phyloP scores from a whole-genome alignment of 2,797 vertebrate species.

The Anas acuta region DNA sequence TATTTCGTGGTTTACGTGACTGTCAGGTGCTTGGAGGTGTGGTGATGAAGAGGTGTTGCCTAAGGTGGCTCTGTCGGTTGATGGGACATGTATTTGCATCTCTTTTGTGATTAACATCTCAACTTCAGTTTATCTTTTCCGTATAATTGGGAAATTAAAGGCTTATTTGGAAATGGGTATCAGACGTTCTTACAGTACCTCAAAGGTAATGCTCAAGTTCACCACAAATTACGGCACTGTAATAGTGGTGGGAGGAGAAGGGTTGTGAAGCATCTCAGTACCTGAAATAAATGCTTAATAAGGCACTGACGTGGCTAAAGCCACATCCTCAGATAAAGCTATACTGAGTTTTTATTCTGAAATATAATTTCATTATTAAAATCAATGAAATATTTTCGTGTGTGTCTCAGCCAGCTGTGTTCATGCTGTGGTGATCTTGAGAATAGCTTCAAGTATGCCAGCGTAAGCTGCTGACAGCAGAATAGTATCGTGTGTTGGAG shows the following conservation, averaged over 20 bases:
- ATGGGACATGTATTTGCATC: not conserved
- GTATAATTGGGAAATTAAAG: not conserved
- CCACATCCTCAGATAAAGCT: not conserved
- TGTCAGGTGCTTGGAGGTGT: not conserved
- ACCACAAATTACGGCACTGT: not conserved
- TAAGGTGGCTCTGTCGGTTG: not conserved
- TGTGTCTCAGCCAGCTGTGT: not conserved
- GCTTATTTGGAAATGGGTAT: not conserved
- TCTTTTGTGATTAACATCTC: not conserved
- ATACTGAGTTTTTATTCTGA: conserved; percentile 17
- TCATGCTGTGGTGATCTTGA: not conserved
- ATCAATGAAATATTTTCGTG: not conserved
- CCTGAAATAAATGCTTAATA: conserved; percentile 20
- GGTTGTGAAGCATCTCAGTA: not conserved
- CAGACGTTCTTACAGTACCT: not conserved
- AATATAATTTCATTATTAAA: conserved; percentile 13
- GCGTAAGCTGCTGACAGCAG: not conserved
- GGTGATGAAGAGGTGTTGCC: not conserved
- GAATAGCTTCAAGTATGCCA: not conserved
- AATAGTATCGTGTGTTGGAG: not conserved
- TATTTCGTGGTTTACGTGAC: not conserved
- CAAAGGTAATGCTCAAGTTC: not conserved
- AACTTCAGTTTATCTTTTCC: not conserved
- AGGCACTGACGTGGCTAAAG: not conserved
- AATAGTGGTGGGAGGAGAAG: not conserved